Percentiles rank a stretch among this genome's conserved stretches.
Conservation (phyloP, 2,888 invertebrate species). For the Endomychus coccineus region DNA sequence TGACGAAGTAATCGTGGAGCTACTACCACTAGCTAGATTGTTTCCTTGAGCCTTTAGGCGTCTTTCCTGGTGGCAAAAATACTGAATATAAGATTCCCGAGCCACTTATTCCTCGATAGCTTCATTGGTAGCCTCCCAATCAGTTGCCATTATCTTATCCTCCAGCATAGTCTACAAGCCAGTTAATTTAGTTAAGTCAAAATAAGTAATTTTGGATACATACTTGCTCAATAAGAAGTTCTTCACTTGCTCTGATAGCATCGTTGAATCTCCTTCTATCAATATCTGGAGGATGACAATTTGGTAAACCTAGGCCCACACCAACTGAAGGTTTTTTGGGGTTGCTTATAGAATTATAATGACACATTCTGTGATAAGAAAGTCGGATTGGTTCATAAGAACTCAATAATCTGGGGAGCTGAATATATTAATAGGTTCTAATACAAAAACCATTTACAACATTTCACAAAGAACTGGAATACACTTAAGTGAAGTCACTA, state of each 20-base stretch:
- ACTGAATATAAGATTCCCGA: constrained; percentile 78
- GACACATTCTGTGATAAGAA: constrained; percentile 78
- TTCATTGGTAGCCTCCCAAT: constrained; percentile 87
- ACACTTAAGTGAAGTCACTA: too few relatives aligned
- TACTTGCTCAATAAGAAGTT: constrained; percentile 72
- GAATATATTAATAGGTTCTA: constrained; percentile 84
- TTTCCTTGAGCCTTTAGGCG: constrained; percentile 38
- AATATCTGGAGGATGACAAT: constrained; percentile 66
- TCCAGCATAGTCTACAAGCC: constrained; percentile 74
- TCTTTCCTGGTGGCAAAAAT: constrained; percentile 39
- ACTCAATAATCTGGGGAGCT: constrained; percentile 64
- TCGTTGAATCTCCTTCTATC: constrained; percentile 65
- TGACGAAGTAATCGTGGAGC: constrained; percentile 37
- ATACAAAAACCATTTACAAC: too few relatives aligned
- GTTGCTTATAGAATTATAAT: constrained; percentile 83
- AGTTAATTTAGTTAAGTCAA: too few relatives aligned
- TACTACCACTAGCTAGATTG: constrained; percentile 36
- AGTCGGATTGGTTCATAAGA: constrained; percentile 72
- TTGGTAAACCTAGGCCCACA: constrained; percentile 76
- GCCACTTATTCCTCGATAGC: constrained; percentile 82
- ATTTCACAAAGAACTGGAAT: too few relatives aligned
- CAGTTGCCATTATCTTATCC: constrained; percentile 80
- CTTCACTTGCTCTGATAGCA: constrained; percentile 69
- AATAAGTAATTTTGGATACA: too few relatives aligned
- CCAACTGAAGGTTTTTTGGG: constrained; percentile 76